Conservation (phyloP, 2,113 vertebrate species). For the Lynx canadensis region DNA sequence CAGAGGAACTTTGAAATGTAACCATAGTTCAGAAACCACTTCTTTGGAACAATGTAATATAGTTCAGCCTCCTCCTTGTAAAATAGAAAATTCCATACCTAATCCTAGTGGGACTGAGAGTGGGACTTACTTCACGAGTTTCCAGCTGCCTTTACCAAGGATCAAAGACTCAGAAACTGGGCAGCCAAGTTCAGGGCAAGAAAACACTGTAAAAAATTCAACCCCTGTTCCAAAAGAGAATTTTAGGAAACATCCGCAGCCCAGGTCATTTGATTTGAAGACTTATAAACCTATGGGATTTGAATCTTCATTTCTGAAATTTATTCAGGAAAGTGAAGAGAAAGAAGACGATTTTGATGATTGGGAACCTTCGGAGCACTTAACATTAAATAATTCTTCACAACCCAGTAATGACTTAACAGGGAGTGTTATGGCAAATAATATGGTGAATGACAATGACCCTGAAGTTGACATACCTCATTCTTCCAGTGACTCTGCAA, state of each 20-base stretch:
- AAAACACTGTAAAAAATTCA: constrained; percentile 79
- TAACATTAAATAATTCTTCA: constrained; percentile 73
- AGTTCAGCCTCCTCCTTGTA: constrained; percentile 73
- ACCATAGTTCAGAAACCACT: constrained; percentile 81
- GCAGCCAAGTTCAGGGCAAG: constrained; percentile 74
- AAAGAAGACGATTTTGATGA: constrained; percentile 87
- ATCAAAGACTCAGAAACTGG: constrained; percentile 90
- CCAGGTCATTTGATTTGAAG: constrained; percentile 91
- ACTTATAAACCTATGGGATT: constrained; percentile 96
- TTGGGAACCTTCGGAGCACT: constrained; percentile 84
- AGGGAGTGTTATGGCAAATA: constrained; percentile 64
- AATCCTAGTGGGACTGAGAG: constrained; percentile 85
- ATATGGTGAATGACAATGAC: constrained; percentile 88
- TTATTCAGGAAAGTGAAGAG: constrained; percentile 95
- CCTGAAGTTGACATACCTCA: constrained; percentile 86
- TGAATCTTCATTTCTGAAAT: constrained; percentile 96
- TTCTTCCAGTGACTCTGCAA: constrained; percentile 84
- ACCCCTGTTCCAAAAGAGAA: constrained; percentile 86
- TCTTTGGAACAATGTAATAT: constrained; percentile 79
- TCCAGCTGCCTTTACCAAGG: constrained; percentile 89
- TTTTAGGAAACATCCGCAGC: constrained; percentile 81
- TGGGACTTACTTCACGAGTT: constrained; percentile 79
- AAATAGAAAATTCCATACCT: constrained; percentile 79
- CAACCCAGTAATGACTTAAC: constrained; percentile 76
- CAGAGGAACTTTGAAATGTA: constrained; percentile 85